Conservation (phyloP, 30 jellyfish, hydroid and myxozoan genomes). For the Phacellophora camtschatica region DNA sequence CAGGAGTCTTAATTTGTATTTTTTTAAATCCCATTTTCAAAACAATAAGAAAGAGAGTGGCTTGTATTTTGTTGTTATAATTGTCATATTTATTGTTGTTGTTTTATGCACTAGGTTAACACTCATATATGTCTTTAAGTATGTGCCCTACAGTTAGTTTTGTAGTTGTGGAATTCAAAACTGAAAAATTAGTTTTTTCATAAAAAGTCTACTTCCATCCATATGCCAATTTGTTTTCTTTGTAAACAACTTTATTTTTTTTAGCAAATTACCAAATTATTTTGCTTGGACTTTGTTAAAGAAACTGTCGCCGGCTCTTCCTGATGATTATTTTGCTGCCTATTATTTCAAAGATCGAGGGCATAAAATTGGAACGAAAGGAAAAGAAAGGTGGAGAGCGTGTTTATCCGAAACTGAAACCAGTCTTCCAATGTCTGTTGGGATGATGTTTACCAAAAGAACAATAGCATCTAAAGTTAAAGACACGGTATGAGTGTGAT, state of each 20-base stretch:
- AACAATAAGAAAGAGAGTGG: too few relatives aligned
- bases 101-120: too few relatives aligned
- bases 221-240: too few relatives aligned
- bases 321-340: slow-evolving; percentile 42
- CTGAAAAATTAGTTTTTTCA: too few relatives aligned
- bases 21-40: too few relatives aligned
- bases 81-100: too few relatives aligned
- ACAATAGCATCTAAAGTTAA: background rate
- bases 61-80: too few relatives aligned
- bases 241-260: background rate
- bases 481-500: background rate
- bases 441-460: slow-evolving; percentile 50
- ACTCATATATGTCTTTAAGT: too few relatives aligned
- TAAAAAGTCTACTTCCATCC: too few relatives aligned
- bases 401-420: slow-evolving; percentile 41
- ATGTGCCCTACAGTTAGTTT: too few relatives aligned
- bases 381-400: slow-evolving; percentile 61
- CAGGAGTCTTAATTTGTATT: too few relatives aligned
- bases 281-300: slow-evolving; percentile 39
- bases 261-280: slow-evolving; percentile 25
- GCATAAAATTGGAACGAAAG: background rate
- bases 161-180: too few relatives aligned
- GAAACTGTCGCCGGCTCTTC: slow-evolving; percentile 45
- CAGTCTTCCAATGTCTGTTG: slow-evolving; percentile 41
- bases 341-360: slow-evolving; percentile 1